Base-by-base conservation (phyloP, 2,797 vertebrate species). In the Melanotaenia nigrans region DNA sequence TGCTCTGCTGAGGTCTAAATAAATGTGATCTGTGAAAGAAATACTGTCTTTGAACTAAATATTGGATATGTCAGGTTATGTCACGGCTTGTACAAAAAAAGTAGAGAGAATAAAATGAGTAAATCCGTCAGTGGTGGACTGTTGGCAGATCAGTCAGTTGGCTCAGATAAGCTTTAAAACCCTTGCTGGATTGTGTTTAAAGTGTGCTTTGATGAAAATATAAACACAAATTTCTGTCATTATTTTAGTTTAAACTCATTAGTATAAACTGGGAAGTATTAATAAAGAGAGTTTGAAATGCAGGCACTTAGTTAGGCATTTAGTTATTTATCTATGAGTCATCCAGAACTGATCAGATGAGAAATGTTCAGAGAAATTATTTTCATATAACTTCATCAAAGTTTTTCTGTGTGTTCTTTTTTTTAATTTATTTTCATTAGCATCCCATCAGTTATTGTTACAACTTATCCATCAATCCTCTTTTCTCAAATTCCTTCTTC, bases 31-130 rank as follows among this genome's bases (percentile, higher is more conserved):
- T 40, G 45, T 30, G 16, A 51, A 47, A 73, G 32, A 77, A 18
- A 72, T 33, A 8, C 4, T 0, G 1, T 59, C 61, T 82, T 70
- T 83, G 68, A 85, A 53, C 53, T 0, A 28, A 33, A 8, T 73
- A 65, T 84, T 61, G 61, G 40, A 84, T 61, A n/a, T 80, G 77
- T 78, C 18, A 45, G 42, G 42, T 45, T 45, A 47, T n/a, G 20
- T 47, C 45, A 47, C 42, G 18, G 18, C 14, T 8, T 1, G 20
- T n/a, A 2, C 8, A 47, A n/a, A 47, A 18, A 42, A 4, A 5
- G 5, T 20, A 20, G 3, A 16, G 40, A 1, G 16, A 42, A 47
- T 20, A 47, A 45, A 47, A 47, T n/a, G 20, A 47, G 45, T 45
- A 45, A n/a, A 47, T 47, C 20, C 14, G 7, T 9, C 18, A n/a